These are phyloP conservation scores for Stramonita haemastoma DNA, from an alignment of 2,888 invertebrate species.

Conservation along the genomic window DNA sequence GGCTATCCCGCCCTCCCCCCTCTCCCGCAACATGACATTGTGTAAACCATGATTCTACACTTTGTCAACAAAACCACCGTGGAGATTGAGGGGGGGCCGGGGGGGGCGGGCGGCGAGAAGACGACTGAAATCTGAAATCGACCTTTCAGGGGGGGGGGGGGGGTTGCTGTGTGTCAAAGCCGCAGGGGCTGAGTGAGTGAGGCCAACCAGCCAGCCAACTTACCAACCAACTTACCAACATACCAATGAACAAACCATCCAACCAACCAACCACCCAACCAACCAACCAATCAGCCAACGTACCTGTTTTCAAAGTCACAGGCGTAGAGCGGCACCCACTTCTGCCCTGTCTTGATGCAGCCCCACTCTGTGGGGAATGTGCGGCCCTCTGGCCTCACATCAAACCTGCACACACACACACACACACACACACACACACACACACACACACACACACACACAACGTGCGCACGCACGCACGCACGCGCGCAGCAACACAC, in stretches of 20 bases:
- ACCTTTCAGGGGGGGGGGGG: neutral
- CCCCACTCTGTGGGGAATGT: constrained; percentile 51
- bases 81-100: neutral
- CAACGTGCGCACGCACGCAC: neutral
- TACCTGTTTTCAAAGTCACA: constrained; percentile 52
- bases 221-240: neutral
- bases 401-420: constrained; percentile 37
- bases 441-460: constrained; percentile 13
- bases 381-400: constrained; percentile 44
- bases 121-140: too few species aligned
- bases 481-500: neutral
- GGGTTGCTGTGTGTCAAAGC: neutral
- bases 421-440: neutral
- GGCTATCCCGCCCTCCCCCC: too few species aligned
- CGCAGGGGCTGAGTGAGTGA: too few species aligned
- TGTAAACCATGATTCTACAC: neutral
- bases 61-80: neutral
- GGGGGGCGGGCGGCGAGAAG: neutral
- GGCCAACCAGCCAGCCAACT: neutral
- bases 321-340: constrained; percentile 53
- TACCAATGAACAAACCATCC: too few species aligned
- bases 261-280: neutral
- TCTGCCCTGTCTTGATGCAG: constrained; percentile 47
- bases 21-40: too few species aligned
- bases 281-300: neutral